Percentiles rank a stretch among this genome's conserved stretches.
Conservation (phyloP, 2,113 vertebrate species). For the Mirounga angustirostris region DNA sequence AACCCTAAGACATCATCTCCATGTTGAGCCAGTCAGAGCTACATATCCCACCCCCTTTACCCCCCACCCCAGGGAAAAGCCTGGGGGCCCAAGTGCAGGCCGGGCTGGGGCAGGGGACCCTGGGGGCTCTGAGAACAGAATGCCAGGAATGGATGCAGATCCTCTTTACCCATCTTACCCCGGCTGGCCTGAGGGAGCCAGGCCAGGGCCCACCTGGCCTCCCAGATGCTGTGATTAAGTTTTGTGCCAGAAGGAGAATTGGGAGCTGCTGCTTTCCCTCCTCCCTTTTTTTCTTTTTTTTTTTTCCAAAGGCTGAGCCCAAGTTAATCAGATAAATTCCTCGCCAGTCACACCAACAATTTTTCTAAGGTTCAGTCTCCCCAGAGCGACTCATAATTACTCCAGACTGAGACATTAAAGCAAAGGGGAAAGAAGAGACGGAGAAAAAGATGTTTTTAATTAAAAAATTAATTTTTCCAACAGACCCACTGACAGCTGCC, state of each 20-base stretch:
- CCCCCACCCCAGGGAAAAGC: too few relatives aligned
- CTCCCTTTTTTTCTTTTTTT: neutral
- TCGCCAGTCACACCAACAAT: constrained; percentile 81
- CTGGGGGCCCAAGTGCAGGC: neutral
- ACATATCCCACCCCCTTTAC: neutral
- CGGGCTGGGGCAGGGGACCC: accelerated
- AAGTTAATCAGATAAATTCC: constrained; percentile 86
- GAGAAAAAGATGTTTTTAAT: constrained; percentile 85
- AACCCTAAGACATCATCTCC: neutral
- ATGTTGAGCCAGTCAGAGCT: neutral
- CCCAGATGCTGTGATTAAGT: constrained; percentile 64
- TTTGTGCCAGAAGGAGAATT: constrained; percentile 53
- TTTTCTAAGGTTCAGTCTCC: constrained; percentile 85
- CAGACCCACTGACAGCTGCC: constrained; percentile 67
- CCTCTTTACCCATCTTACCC: accelerated
- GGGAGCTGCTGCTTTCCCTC: constrained; percentile 38
- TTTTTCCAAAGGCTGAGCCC: constrained; percentile 69
- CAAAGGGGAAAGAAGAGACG: constrained; percentile 39
- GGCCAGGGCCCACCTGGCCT: constrained; percentile 39
- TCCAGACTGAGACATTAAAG: constrained; percentile 86
- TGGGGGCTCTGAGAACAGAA: neutral
- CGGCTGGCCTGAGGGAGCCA: neutral
- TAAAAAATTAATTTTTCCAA: constrained; percentile 89
- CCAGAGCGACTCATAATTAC: constrained; percentile 87
- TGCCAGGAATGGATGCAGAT: constrained; percentile 41